Evolutionary conservation across 2,113 vertebrate genomes (phyloP).

Genomic region (Murina feae): DNA sequence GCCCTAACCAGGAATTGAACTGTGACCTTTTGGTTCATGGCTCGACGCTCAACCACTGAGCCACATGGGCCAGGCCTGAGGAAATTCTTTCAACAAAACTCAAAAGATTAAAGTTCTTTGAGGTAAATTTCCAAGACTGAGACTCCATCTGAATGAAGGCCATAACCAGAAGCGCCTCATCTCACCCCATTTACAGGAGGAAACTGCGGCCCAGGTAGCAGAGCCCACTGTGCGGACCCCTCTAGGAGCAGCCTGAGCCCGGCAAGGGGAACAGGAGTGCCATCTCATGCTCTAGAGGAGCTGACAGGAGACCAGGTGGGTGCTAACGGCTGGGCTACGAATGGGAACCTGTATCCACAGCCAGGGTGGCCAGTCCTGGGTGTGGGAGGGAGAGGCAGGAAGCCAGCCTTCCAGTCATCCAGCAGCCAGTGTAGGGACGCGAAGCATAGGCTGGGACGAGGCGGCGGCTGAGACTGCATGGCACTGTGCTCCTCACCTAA

Average conservation of each 20-base stretch:
- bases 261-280: neutral
- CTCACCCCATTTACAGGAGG: neutral
- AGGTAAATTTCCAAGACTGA: neutral
- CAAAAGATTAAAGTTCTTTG: neutral
- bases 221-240: neutral
- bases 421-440: neutral
- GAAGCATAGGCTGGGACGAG: neutral
- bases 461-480: neutral
- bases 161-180: neutral
- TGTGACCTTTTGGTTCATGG: no score
- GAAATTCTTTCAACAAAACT: conserved; percentile 1
- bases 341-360: neutral
- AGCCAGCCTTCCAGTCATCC: neutral
- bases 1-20: no score
- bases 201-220: neutral
- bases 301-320: neutral
- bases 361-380: neutral
- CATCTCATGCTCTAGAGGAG: neutral
- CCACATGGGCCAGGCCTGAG: neutral
- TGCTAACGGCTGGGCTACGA: neutral
- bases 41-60: no score
- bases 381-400: neutral
- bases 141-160: neutral
- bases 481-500: neutral
- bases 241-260: neutral